These are phyloP conservation scores for Sebastes alutus DNA, from an alignment of 2,797 vertebrate species.

Conservation along the genomic window DNA sequence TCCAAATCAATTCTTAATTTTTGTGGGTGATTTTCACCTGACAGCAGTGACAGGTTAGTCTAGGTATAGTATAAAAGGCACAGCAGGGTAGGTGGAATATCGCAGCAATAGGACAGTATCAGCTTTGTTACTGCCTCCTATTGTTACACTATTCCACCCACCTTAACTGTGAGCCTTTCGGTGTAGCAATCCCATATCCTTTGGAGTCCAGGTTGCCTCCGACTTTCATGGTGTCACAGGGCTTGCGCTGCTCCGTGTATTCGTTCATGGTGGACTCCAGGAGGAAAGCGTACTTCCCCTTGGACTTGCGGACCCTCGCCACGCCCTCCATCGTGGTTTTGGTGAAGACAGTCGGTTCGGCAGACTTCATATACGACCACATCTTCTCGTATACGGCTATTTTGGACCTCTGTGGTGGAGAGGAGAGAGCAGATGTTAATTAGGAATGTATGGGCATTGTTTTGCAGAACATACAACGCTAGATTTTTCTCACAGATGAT, in stretches of 20 bases:
- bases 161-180: constrained; percentile 99
- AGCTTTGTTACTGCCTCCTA: constrained; percentile 76
- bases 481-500: constrained; percentile 10
- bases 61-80: constrained; percentile 84
- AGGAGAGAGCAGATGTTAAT: constrained; percentile 28
- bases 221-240: constrained; percentile 99
- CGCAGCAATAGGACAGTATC: constrained; percentile 93
- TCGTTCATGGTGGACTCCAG: constrained; percentile 99
- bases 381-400: constrained; percentile 99
- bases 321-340: constrained; percentile 97
- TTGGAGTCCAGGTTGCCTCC: constrained; percentile 99
- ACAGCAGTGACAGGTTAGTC: constrained; percentile 61
- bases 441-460: not conserved
- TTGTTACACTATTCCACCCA: constrained; percentile 99
- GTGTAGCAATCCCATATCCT: constrained; percentile 98
- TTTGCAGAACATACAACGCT: not conserved
- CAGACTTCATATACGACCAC: constrained; percentile 99
- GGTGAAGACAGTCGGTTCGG: constrained; percentile 97
- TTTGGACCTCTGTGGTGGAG: constrained; percentile 92
- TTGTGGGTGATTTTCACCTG: constrained; percentile 41
- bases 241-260: constrained; percentile 99
- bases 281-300: constrained; percentile 99
- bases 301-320: constrained; percentile 97
- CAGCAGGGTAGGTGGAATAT: constrained; percentile 99
- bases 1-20: not conserved